Evolutionary conservation across 1,140 invertebrate species (phyloP).

Genomic region (Ruditapes philippinarum): DNA sequence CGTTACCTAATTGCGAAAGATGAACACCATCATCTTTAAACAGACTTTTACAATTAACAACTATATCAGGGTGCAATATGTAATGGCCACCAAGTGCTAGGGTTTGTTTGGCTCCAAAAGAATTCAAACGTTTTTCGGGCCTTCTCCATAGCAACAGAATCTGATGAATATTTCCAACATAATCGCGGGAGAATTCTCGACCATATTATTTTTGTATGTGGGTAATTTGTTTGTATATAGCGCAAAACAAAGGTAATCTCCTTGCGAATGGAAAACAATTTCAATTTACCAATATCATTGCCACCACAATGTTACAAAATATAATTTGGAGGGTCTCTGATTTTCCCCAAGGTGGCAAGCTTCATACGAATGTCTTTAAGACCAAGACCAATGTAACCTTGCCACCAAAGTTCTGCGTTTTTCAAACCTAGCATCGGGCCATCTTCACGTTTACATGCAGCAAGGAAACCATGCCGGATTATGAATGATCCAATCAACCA

Average conservation of each 20-base stretch:
- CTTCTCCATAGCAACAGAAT: background rate
- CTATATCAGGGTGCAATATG: background rate
- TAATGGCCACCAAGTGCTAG: background rate
- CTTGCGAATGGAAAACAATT: background rate
- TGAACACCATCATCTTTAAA: background rate
- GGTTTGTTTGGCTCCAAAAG: background rate
- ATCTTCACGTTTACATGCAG: background rate
- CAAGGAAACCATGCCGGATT: background rate
- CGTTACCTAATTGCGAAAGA: background rate
- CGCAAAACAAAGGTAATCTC: background rate
- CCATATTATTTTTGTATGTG: background rate
- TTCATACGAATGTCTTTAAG: background rate
- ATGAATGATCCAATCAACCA: background rate
- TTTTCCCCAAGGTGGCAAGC: background rate
- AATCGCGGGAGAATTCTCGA: background rate
- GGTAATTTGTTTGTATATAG: background rate
- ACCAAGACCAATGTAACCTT: background rate
- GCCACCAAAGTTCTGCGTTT: background rate
- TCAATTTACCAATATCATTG: background rate
- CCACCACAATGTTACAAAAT: constrained; percentile 19
- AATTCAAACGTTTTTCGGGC: background rate
- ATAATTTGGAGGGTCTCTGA: background rate
- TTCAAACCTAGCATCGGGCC: background rate
- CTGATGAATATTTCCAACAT: background rate
- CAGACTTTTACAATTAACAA: background rate